Percentiles rank a stretch among this genome's conserved stretches.
Conservation (phyloP, 1,140 invertebrate species). For the Carcinoscorpius rotundicauda region DNA sequence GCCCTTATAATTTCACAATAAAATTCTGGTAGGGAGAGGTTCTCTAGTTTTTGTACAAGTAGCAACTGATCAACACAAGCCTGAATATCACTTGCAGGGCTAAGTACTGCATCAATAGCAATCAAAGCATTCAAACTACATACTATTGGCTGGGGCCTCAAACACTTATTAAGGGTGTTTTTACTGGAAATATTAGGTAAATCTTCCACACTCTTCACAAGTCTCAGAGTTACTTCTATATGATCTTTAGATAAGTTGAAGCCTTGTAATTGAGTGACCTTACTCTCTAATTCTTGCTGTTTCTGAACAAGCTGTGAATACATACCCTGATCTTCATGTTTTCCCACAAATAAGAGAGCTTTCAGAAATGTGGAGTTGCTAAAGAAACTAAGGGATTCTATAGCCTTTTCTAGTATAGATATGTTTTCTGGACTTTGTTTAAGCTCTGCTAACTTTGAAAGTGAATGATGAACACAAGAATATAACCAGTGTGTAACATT, state of each 20-base stretch:
- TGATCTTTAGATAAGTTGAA: conserved; percentile 20
- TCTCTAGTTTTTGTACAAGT: conserved; percentile 57
- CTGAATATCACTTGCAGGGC: conserved; percentile 64
- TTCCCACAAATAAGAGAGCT: conserved; percentile 35
- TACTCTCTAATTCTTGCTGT: conserved; percentile 21
- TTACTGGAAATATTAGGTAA: conserved; percentile 12
- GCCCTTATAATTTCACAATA: conserved; percentile 81
- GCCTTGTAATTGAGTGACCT: conserved; percentile 17
- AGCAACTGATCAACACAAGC: conserved; percentile 64
- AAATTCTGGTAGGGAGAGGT: conserved; percentile 36
- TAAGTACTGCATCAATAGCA: conserved; percentile 49
- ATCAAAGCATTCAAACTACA: conserved; percentile 21
- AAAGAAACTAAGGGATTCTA: conserved; percentile 31
- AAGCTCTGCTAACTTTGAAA: conserved; percentile 27
- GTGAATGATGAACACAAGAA: conserved; percentile 28
- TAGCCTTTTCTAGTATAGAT: conserved; percentile 32
- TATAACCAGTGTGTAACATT: conserved; percentile 32
- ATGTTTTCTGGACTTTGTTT: conserved; percentile 28
- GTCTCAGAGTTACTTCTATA: conserved; percentile 19
- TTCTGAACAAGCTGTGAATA: conserved; percentile 24
- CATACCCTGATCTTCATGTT: conserved; percentile 32
- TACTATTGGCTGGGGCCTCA: conserved; percentile 4
- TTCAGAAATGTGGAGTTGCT: conserved; percentile 31
- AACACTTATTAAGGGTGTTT: conserved; percentile 6
- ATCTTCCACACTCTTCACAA: conserved; percentile 18